phyloP scores from a whole-genome alignment of 1,140 invertebrate species.

The Drosophila jambulina region DNA sequence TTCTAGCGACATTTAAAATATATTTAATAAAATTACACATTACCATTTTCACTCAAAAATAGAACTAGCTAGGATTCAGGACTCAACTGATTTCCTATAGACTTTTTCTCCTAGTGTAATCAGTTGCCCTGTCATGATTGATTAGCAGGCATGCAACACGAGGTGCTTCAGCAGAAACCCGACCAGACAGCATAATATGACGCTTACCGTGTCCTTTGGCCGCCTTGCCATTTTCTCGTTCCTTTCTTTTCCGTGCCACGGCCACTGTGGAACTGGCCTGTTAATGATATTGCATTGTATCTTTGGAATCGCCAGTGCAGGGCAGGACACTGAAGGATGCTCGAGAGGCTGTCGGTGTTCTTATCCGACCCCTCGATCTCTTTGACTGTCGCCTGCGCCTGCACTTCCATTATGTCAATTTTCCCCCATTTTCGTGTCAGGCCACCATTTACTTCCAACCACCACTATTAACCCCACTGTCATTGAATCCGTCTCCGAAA shows the following conservation, averaged over 20 bases:
- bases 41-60: too few relatives aligned
- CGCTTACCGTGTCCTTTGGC: constrained; percentile 56
- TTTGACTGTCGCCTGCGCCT: constrained; percentile 26
- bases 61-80: too few relatives aligned
- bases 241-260: constrained; percentile 59
- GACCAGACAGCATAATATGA: constrained; percentile 75
- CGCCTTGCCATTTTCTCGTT: constrained; percentile 2
- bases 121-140: constrained; percentile 65
- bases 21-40: too few relatives aligned
- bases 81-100: background rate
- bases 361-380: constrained; percentile 39
- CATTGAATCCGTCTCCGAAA: background rate
- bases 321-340: constrained; percentile 31
- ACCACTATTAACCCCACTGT: constrained; percentile 18
- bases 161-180: constrained; percentile 74
- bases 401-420: constrained; percentile 54
- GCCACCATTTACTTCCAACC: constrained; percentile 39
- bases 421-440: constrained; percentile 13
- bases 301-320: constrained; percentile 62
- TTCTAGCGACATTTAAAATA: too few relatives aligned
- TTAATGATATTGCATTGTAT: constrained; percentile 57
- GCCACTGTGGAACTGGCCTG: constrained; percentile 27
- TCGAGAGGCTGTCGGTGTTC: constrained; percentile 25
- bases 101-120: background rate
- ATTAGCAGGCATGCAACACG: constrained; percentile 80